Evolutionary conservation across 2,888 invertebrate genomes (phyloP).

Genomic region (Diarsia dahlii): DNA sequence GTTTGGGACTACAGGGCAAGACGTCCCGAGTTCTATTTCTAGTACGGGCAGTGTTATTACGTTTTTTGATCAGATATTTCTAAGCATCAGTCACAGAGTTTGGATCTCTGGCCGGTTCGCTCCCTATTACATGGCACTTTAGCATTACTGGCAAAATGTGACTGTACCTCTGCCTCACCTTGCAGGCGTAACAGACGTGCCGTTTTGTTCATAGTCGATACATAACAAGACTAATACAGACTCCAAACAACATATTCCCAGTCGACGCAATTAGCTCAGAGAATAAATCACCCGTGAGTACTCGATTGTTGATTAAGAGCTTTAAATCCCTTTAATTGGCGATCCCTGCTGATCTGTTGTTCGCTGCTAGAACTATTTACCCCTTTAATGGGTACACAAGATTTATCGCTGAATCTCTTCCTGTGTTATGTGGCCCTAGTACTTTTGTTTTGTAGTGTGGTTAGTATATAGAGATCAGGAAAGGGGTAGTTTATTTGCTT

Average conservation of each 20-base stretch:
- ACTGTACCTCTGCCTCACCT: background rate
- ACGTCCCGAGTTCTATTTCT: background rate
- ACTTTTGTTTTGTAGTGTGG: background rate
- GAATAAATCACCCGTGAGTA: conserved; percentile 37
- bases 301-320: conserved; percentile 52
- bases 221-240: background rate
- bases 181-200: background rate
- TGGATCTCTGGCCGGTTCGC: background rate
- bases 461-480: background rate
- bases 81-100: background rate
- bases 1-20: background rate
- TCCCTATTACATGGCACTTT: background rate
- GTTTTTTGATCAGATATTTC: background rate
- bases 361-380: conserved; percentile 39
- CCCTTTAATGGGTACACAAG: conserved; percentile 27
- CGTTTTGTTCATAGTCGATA: background rate
- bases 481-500: background rate
- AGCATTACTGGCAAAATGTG: too few relatives aligned
- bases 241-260: conserved; percentile 22
- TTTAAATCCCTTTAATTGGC: conserved; percentile 55
- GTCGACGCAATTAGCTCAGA: conserved; percentile 36
- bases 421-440: conserved; percentile 22
- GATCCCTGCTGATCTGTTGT: conserved; percentile 40
- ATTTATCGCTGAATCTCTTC: conserved; percentile 25
- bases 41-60: background rate